These are phyloP conservation scores for Anastatus disparis DNA, from an alignment of 1,140 invertebrate genomes.

Conservation along the genomic window DNA sequence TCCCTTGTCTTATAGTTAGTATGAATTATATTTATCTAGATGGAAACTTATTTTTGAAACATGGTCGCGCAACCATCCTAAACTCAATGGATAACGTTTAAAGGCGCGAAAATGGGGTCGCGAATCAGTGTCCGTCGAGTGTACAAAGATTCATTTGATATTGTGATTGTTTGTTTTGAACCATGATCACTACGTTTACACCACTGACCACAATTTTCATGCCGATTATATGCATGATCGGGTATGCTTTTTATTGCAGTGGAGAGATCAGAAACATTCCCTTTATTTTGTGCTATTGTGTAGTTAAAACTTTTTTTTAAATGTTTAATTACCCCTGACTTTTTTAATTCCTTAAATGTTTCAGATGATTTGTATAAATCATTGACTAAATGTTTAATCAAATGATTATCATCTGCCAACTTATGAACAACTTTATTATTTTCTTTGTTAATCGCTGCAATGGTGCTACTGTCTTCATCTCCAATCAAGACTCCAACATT, in stretches of 20 bases:
- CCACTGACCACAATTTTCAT: constrained; percentile 8
- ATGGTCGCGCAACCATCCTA: too few relatives aligned
- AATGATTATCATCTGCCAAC: neutral
- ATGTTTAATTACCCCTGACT: neutral
- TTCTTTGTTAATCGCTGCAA: neutral
- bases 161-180: neutral
- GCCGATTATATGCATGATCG: neutral
- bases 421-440: neutral
- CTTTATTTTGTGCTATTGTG: neutral
- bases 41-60: too few relatives aligned
- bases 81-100: too few relatives aligned
- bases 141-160: constrained; percentile 26
- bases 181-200: constrained; percentile 9
- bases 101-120: too few relatives aligned
- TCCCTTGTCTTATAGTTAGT: too few relatives aligned
- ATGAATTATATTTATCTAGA: too few relatives aligned
- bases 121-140: too few relatives aligned
- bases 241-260: neutral
- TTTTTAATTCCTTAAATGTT: neutral
- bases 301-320: neutral
- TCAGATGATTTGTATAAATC: neutral
- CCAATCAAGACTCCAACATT: constrained; percentile 18
- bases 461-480: constrained; percentile 29
- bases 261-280: constrained; percentile 23
- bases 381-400: neutral